These are phyloP conservation scores for Climacteris rufus DNA, from an alignment of 2,113 vertebrate genomes.

Conservation along the genomic window DNA sequence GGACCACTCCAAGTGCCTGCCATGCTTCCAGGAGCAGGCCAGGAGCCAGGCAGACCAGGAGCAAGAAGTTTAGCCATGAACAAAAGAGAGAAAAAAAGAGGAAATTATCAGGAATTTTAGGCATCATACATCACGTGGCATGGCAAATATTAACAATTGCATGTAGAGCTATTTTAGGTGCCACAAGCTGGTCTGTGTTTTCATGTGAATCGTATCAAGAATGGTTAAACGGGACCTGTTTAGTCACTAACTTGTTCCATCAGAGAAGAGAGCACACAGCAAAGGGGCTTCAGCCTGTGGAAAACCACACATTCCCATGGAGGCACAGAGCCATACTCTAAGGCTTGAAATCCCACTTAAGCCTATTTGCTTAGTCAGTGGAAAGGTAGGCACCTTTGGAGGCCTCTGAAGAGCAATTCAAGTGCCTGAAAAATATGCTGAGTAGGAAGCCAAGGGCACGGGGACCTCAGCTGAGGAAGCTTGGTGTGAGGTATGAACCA, in stretches of 20 bases:
- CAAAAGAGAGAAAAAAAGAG: neutral
- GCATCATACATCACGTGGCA: fast-evolving
- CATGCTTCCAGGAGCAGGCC: too few relatives aligned
- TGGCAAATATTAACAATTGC: neutral
- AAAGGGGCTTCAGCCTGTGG: neutral
- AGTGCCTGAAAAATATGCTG: neutral
- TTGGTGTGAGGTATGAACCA: neutral
- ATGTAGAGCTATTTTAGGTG: neutral
- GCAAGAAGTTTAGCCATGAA: neutral
- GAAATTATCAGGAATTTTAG: neutral
- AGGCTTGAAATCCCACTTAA: constrained; percentile 13
- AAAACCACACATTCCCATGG: neutral
- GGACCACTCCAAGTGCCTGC: neutral
- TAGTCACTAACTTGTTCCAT: neutral
- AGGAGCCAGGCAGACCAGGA: fast-evolving
- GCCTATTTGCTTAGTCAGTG: constrained; percentile 12
- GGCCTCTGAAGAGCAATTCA: constrained; percentile 1
- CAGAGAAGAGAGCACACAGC: neutral
- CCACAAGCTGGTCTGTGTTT: fast-evolving
- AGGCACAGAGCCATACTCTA: neutral
- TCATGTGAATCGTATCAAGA: neutral
- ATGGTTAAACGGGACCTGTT: neutral
- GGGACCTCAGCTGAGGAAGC: neutral
- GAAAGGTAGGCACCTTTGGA: constrained; percentile 8
- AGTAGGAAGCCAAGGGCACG: neutral